phyloP scores from a whole-genome alignment of 1,140 invertebrate species.

The Drosophila oshimai region DNA sequence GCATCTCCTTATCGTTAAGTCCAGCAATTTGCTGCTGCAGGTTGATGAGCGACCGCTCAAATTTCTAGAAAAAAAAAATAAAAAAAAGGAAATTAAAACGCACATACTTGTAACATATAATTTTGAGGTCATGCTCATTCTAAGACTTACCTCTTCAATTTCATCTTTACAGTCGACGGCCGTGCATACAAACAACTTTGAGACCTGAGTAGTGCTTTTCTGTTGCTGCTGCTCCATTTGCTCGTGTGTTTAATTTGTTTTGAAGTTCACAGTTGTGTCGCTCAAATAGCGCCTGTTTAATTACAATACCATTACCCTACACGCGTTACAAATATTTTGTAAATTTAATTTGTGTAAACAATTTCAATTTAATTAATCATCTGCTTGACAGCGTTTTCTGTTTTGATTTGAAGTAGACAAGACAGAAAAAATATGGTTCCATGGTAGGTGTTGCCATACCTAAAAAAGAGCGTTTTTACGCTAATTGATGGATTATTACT shows the following conservation, averaged over 20 bases:
- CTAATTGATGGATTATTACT: no score
- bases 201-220: constrained; percentile 60
- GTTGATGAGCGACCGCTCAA: constrained; percentile 91
- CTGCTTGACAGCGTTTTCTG: constrained; percentile 16
- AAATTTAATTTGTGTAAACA: constrained; percentile 22
- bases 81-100: no score
- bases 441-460: not conserved
- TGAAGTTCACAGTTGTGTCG: constrained; percentile 42
- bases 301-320: constrained; percentile 3
- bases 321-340: constrained; percentile 29
- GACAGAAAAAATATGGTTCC: constrained; percentile 62
- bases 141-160: constrained; percentile 75
- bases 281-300: no score
- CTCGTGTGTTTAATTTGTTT: constrained; percentile 6
- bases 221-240: constrained; percentile 73
- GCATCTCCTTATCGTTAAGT: constrained; percentile 95
- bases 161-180: constrained; percentile 79
- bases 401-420: constrained; percentile 48
- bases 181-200: constrained; percentile 77
- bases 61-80: constrained; percentile 88
- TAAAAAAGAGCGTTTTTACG: no score
- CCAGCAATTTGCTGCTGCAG: constrained; percentile 90
- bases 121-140: no score
- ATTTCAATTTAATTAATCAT: no score
- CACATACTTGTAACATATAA: no score